Evolutionary conservation across 2,888 invertebrate species (phyloP).

Genomic region (Temnothorax unifasciatus): DNA sequence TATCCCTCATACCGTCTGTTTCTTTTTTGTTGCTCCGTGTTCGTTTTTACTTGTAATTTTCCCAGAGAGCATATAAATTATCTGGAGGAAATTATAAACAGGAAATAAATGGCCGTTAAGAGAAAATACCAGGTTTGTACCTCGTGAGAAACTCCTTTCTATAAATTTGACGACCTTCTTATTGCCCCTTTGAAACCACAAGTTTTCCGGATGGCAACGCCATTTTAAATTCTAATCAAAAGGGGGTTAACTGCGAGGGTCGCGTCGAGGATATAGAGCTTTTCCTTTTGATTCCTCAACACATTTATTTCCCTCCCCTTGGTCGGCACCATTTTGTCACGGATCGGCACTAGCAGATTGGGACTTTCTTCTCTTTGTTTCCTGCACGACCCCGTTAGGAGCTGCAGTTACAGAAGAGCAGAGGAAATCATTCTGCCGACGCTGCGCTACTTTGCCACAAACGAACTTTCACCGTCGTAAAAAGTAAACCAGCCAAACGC

Average conservation of each 20-base stretch:
- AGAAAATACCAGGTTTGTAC: neutral
- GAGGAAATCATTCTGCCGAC: conserved; percentile 49
- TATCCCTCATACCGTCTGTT: neutral
- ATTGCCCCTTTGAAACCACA: neutral
- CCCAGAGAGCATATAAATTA: neutral
- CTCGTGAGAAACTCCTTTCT: neutral
- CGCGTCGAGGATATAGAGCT: neutral
- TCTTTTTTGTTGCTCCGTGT: conserved; percentile 1
- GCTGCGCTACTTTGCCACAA: conserved; percentile 56
- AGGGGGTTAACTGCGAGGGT: neutral
- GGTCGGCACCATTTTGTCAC: conserved; percentile 6
- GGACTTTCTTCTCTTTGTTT: neutral
- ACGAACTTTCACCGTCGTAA: conserved; percentile 70
- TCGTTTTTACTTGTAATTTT: neutral
- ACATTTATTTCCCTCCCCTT: neutral
- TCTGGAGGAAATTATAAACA: conserved; percentile 15
- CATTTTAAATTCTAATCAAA: neutral
- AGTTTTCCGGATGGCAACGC: neutral
- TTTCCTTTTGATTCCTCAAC: neutral
- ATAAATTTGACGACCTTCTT: neutral
- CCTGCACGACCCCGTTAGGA: conserved; percentile 7
- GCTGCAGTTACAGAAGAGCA: conserved; percentile 13
- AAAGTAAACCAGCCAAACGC: conserved; percentile 66
- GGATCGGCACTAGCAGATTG: neutral
- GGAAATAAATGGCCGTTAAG: conserved; percentile 4